phyloP scores from a whole-genome alignment of 2,113 vertebrate genomes.

The Speoplatyrhinus poulsoni region DNA sequence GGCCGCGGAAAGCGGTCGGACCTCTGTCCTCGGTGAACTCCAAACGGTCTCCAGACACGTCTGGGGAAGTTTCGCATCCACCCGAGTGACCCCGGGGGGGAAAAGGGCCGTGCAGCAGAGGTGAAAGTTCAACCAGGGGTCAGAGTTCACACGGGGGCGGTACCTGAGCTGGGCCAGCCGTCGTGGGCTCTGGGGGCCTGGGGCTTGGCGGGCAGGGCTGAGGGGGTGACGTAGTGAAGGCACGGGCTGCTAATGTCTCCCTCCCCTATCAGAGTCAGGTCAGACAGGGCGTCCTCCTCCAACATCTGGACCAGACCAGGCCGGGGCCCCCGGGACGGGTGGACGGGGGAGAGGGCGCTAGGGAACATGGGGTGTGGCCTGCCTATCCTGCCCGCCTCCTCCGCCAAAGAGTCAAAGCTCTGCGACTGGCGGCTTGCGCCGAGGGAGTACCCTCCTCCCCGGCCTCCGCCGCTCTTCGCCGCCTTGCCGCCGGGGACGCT shows the following conservation, averaged over 20 bases:
- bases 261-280: constrained; percentile 91
- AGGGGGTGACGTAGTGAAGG: constrained; percentile 85
- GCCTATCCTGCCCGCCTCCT: constrained; percentile 61
- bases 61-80: constrained; percentile 13
- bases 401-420: constrained; percentile 74
- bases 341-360: constrained; percentile 75
- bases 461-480: constrained; percentile 43
- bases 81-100: neutral
- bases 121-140: constrained; percentile 67
- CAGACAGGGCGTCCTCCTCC: constrained; percentile 87
- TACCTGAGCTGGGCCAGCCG: constrained; percentile 89
- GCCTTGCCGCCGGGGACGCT: constrained; percentile 64
- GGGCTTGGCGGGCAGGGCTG: constrained; percentile 70
- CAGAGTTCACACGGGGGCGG: constrained; percentile 77
- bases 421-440: constrained; percentile 70
- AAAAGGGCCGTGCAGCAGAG: constrained; percentile 8
- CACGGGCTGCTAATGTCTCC: constrained; percentile 90
- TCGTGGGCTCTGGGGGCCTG: constrained; percentile 70
- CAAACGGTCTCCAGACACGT: constrained; percentile 21
- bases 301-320: constrained; percentile 77
- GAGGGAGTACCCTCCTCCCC: constrained; percentile 63
- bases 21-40: constrained; percentile 1
- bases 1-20: constrained; percentile 1
- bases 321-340: constrained; percentile 36
- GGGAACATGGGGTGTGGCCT: constrained; percentile 69